These are phyloP conservation scores for Prunella himalayana DNA, from an alignment of 2,113 vertebrate genomes.

Conservation along the genomic window DNA sequence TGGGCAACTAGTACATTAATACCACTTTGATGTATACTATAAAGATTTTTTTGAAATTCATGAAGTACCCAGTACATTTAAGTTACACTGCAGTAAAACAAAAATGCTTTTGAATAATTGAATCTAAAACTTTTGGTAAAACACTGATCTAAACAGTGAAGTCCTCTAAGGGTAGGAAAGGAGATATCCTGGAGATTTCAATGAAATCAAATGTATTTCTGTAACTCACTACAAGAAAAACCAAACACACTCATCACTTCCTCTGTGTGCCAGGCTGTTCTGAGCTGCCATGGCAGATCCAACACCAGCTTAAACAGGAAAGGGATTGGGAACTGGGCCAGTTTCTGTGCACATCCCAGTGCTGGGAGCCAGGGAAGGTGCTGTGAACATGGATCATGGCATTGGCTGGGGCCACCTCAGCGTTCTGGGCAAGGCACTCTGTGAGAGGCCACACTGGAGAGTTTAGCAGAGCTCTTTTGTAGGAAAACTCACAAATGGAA, in stretches of 20 bases:
- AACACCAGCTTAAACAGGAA: background rate
- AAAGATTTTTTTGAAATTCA: background rate
- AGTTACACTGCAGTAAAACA: background rate
- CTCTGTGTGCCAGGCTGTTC: background rate
- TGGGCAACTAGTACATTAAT: background rate
- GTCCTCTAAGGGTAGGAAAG: background rate
- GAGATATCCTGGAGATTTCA: background rate
- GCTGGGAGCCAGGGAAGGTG: background rate
- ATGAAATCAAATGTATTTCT: background rate
- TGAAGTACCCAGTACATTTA: background rate
- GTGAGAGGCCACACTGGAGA: slow-evolving; percentile 36
- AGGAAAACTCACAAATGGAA: slow-evolving; percentile 72
- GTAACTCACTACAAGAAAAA: background rate
- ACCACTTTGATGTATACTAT: background rate
- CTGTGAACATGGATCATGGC: slow-evolving; percentile 41
- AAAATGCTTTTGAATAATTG: background rate
- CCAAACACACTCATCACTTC: slow-evolving; percentile 2
- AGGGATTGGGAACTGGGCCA: background rate
- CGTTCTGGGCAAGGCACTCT: slow-evolving; percentile 32
- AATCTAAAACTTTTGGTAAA: background rate
- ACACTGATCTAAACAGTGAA: background rate
- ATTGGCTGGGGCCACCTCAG: slow-evolving; percentile 42
- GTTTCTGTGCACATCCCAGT: background rate
- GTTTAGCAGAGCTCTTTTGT: slow-evolving; percentile 59
- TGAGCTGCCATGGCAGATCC: slow-evolving; percentile 20